Evolutionary conservation across 2,797 vertebrate genomes (phyloP).

Genomic region (Steatocranus sp.): DNA sequence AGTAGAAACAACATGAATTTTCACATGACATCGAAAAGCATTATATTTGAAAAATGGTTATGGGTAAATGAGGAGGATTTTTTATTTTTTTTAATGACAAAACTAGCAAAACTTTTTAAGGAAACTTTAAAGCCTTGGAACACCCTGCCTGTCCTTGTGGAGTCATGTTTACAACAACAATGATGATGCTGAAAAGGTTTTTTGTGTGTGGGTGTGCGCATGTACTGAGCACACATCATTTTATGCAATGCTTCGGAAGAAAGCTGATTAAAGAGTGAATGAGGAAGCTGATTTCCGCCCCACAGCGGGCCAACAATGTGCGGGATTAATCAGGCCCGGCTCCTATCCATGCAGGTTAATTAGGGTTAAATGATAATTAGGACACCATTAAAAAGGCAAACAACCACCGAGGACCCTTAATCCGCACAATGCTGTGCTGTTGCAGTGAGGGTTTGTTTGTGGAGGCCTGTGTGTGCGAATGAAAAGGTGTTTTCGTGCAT

Average conservation of each 20-base stretch:
- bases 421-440: conserved; percentile 44
- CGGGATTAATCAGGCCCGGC: conserved; percentile 71
- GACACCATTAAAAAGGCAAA: conserved; percentile 73
- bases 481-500: neutral
- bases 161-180: conserved; percentile 12
- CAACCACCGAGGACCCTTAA: conserved; percentile 66
- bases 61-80: neutral
- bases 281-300: conserved; percentile 61
- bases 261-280: conserved; percentile 71
- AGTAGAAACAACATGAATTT: conserved; percentile 16
- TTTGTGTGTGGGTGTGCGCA: neutral
- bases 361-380: conserved; percentile 82
- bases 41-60: conserved; percentile 18
- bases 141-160: conserved; percentile 42
- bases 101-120: conserved; percentile 17
- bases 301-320: conserved; percentile 63
- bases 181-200: conserved; percentile 25
- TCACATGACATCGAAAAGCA: neutral
- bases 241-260: conserved; percentile 29
- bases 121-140: neutral
- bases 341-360: conserved; percentile 76
- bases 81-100: neutral
- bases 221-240: conserved; percentile 4
- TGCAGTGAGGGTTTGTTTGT: conserved; percentile 33
- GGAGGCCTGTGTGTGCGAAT: neutral